A percentile compares a stretch with the other conserved stretches of the same genome.
Conservation (phyloP, 2,888 invertebrate genomes). For the Diachrysia chrysitis region DNA sequence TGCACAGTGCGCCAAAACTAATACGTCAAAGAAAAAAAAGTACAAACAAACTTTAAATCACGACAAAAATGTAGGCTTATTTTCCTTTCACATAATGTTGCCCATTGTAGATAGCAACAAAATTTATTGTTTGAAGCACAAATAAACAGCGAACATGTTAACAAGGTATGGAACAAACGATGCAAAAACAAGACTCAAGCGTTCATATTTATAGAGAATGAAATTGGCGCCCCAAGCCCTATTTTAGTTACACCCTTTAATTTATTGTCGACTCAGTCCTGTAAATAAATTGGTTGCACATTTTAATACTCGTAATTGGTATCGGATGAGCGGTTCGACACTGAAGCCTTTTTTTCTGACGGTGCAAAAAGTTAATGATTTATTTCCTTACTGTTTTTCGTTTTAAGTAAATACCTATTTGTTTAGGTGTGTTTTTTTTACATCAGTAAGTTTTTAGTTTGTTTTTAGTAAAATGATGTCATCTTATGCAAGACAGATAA, state of each 20-base stretch:
- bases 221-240: conserved; percentile 72
- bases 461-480: neutral
- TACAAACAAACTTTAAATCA: conserved; percentile 18
- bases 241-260: conserved; percentile 75
- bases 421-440: neutral
- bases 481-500: neutral
- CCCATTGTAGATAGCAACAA: conserved; percentile 55
- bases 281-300: conserved; percentile 59
- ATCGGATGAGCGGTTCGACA: conserved; percentile 60
- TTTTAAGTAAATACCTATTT: conserved; percentile 1
- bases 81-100: conserved; percentile 42
- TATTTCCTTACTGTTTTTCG: conserved; percentile 28
- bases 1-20: conserved; percentile 16
- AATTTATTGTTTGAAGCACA: conserved; percentile 61
- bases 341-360: conserved; percentile 56
- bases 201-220: conserved; percentile 72
- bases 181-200: conserved; percentile 59
- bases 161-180: conserved; percentile 69
- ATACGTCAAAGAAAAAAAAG: conserved; percentile 10
- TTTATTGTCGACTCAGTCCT: conserved; percentile 66
- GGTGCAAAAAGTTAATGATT: conserved; percentile 42
- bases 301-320: conserved; percentile 69
- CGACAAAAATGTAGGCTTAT: conserved; percentile 26
- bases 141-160: conserved; percentile 69
- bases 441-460: neutral